Conservation (phyloP, 1,140 invertebrate species). For the Ectropis grisescens region DNA sequence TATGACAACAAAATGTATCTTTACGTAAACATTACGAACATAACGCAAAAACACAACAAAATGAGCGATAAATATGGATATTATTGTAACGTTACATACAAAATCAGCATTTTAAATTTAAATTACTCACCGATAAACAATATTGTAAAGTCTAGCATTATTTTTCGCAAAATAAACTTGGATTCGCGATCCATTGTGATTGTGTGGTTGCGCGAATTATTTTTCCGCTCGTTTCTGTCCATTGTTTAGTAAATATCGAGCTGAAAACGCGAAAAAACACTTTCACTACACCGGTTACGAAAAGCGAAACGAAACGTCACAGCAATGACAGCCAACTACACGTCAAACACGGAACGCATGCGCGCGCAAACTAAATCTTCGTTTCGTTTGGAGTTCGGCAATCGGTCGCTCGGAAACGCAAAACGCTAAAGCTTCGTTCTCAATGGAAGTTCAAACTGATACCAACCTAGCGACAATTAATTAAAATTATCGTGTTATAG, state of each 20-base stretch:
- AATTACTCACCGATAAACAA: slow-evolving; percentile 51
- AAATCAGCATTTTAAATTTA: no score
- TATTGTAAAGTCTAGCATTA: slow-evolving; percentile 47
- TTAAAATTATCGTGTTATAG: not conserved
- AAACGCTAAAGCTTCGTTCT: not conserved
- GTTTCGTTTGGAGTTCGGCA: no score
- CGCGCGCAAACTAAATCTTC: slow-evolving; percentile 57
- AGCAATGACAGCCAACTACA: slow-evolving; percentile 25
- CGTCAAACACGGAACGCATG: slow-evolving; percentile 49
- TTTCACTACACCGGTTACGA: slow-evolving; percentile 31
- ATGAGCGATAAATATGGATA: no score
- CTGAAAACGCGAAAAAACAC: slow-evolving; percentile 18
- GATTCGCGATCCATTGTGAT: slow-evolving; percentile 51
- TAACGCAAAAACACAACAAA: no score
- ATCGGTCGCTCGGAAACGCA: slow-evolving; percentile 12
- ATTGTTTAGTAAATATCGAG: slow-evolving; percentile 28
- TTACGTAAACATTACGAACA: no score
- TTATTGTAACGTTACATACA: no score
- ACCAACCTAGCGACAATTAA: slow-evolving; percentile 2
- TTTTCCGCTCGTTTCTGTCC: slow-evolving; percentile 49
- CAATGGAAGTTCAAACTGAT: no score
- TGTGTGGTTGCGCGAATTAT: slow-evolving; percentile 37
- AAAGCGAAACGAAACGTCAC: slow-evolving; percentile 29
- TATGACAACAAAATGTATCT: no score
- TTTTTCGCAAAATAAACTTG: slow-evolving; percentile 50